Evolutionary conservation across 2,797 vertebrate genomes (phyloP).

Genomic region (Galagoides demidoff): DNA sequence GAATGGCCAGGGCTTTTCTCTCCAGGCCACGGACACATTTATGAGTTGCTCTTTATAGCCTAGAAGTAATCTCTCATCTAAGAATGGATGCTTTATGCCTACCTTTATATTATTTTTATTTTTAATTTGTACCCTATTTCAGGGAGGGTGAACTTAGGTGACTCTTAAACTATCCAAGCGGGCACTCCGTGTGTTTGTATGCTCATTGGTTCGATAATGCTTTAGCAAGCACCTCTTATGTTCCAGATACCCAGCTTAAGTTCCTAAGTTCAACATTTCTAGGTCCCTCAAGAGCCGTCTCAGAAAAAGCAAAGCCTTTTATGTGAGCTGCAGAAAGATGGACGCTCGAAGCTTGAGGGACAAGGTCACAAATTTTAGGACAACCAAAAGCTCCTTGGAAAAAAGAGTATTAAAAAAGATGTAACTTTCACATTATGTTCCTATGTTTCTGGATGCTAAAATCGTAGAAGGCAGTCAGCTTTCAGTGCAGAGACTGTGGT

Average conservation of each 20-base stretch:
- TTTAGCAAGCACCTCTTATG: not conserved
- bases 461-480: not conserved
- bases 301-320: not conserved
- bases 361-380: conserved; percentile 16
- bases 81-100: not conserved
- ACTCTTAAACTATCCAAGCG: not conserved
- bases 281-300: not conserved
- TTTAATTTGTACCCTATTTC: not conserved
- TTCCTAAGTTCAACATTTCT: not conserved
- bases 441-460: not conserved
- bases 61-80: not conserved
- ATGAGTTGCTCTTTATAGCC: not conserved
- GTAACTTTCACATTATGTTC: not conserved
- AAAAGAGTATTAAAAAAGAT: not conserved
- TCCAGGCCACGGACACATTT: no score
- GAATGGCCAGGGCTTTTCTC: no score
- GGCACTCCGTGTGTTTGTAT: not conserved
- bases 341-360: not conserved
- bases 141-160: not conserved
- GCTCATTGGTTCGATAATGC: not conserved
- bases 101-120: conserved; percentile 5
- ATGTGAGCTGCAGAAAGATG: not conserved
- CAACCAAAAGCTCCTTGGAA: not conserved
- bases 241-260: not conserved
- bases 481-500: not conserved